phyloP scores from a whole-genome alignment of 2,888 invertebrate species.

The Allolobophora icterica region DNA sequence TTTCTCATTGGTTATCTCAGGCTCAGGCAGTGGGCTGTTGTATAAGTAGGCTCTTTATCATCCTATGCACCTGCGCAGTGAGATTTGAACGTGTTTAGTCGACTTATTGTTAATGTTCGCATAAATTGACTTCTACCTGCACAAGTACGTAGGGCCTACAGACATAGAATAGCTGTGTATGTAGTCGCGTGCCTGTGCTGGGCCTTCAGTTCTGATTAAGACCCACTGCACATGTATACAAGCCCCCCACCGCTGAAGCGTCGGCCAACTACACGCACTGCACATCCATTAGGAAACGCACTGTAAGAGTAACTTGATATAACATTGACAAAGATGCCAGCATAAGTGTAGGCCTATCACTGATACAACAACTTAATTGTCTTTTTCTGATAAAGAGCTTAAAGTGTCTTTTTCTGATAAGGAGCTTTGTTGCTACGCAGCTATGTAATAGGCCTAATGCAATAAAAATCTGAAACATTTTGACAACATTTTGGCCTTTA shows the following conservation, averaged over 20 bases:
- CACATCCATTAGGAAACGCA: no score
- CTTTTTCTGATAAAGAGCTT: no score
- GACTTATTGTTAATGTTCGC: neutral
- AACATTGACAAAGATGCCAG: no score
- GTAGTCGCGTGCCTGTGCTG: neutral
- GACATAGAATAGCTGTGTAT: neutral
- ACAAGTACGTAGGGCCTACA: neutral
- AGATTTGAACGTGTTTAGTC: neutral
- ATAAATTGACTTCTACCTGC: neutral
- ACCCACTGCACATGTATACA: neutral
- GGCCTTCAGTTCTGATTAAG: neutral
- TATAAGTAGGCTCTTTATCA: conserved; percentile 17
- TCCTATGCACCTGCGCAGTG: neutral
- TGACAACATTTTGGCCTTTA: neutral
- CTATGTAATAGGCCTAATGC: no score
- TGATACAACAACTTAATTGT: no score
- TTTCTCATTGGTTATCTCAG: neutral
- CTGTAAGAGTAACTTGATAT: no score
- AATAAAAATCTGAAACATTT: no score
- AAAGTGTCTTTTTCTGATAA: no score
- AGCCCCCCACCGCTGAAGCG: no score
- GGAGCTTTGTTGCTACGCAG: no score
- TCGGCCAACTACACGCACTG: no score
- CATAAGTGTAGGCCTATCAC: no score
- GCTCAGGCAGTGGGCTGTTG: neutral